Percentiles rank a stretch among this genome's conserved stretches.
Evolutionary conservation across 1,140 invertebrate species (phyloP).

Genomic region (Theocolax elegans): DNA sequence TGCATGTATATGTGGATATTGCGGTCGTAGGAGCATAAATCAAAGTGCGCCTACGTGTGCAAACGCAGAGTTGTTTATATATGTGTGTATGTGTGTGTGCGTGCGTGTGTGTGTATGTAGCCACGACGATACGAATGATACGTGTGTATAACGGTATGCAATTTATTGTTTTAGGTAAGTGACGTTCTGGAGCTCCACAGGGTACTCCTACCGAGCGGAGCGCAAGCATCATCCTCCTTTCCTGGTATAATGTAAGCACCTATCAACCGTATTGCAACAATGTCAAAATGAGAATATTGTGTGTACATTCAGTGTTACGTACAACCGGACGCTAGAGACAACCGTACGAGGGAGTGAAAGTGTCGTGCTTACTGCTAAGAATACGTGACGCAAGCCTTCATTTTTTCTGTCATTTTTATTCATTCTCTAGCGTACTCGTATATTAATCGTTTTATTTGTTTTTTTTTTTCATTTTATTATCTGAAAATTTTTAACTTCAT

Average conservation of each 20-base stretch:
- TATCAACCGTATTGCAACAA: constrained; percentile 52
- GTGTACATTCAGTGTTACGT: background rate
- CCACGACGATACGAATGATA: background rate
- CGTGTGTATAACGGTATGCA: constrained; percentile 59
- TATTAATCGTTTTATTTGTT: no score
- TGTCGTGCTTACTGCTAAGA: background rate
- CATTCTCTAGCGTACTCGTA: no score
- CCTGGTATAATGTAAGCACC: constrained; percentile 64
- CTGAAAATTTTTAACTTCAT: no score
- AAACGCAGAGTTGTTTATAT: background rate
- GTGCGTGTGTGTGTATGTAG: background rate
- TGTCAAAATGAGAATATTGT: constrained; percentile 47
- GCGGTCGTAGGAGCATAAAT: constrained; percentile 56
- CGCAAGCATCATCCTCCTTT: constrained; percentile 58
- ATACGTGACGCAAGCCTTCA: constrained; percentile 6
- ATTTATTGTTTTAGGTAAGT: constrained; percentile 70
- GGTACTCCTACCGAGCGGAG: constrained; percentile 41
- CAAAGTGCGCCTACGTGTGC: constrained; percentile 51
- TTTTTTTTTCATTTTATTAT: no score
- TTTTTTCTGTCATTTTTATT: background rate
- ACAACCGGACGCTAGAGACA: background rate
- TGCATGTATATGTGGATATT: constrained; percentile 49
- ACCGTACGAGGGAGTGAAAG: constrained; percentile 13
- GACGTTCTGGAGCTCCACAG: constrained; percentile 58
- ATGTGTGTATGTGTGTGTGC: background rate